Base-by-base conservation (phyloP, 2,888 invertebrate genomes). In the Koerneria pararmatus region DNA sequence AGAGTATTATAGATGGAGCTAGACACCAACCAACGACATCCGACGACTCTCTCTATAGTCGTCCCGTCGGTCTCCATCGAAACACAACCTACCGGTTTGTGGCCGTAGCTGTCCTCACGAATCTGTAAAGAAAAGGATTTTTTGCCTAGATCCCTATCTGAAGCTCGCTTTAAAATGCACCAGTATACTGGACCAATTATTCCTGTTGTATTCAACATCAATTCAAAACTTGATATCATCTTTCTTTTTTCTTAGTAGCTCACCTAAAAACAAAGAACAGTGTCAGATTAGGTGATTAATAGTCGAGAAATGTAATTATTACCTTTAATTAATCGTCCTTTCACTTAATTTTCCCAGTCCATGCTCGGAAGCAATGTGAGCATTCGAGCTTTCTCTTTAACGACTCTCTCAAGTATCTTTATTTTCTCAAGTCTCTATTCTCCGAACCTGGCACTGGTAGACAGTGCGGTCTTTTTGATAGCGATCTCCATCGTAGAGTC, bases 401-500 rank as follows among this genome's bases (percentile, higher is more conserved):
- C n/a, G n/a, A 53, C 19, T 53, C 24, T 53, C 8, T 15, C 11
- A 53, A 8, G 53, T 15, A n/a, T 22, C 22, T n/a, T 53, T 53
- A 24, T 31, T 41, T 4, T 51, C 34, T 2, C 22, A 24, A n/a
- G 53, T 6, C 4, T 35, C 2, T 19, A 48, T 54, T 1, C 29
- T 8, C 27, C 66, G 34, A 5, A 80, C 76, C 69, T 76, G 75
- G 74, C 80, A 80, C 66, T 80, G 78, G 69, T 71, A 79, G 19
- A 79, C 75, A 37, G 76, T 74, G 34, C 71, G 65, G 49, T 74
- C 75, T 49, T 74, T 72, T 35, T 71, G 69, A 65, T 77, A 78
- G 35, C 79, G 64, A 57, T 80, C 78, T 41, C 80, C 80, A 67
- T 80, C 78, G 64, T 72, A 80, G 63, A 80, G 69, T 31, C 73